phyloP scores from a whole-genome alignment of 2,888 invertebrate species.

The Philopedon plagiatum region DNA sequence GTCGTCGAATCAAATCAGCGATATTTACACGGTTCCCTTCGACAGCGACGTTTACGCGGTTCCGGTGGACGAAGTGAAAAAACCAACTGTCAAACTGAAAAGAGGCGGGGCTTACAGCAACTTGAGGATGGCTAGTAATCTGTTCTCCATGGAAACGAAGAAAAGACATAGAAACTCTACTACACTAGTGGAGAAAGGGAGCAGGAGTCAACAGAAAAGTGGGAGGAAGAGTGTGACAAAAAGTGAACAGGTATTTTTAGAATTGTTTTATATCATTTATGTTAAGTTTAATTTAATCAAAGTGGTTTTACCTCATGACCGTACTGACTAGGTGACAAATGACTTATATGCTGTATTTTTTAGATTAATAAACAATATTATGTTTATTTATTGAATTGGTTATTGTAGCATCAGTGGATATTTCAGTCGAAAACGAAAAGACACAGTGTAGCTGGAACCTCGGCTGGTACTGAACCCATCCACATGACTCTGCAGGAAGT shows the following conservation, averaged over 20 bases:
- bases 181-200: constrained; percentile 36
- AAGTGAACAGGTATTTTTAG: constrained; percentile 45
- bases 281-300: not conserved
- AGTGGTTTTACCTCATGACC: too few species aligned
- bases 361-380: not conserved
- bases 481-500: constrained; percentile 90
- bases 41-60: constrained; percentile 91
- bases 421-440: constrained; percentile 71
- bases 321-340: too few species aligned
- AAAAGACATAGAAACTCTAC: constrained; percentile 47
- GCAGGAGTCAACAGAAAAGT: constrained; percentile 1
- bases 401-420: constrained; percentile 61
- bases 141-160: constrained; percentile 57
- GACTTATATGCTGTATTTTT: too few species aligned
- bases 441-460: constrained; percentile 78
- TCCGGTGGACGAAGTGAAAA: constrained; percentile 82
- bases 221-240: constrained; percentile 16
- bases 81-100: constrained; percentile 72
- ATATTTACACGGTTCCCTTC: constrained; percentile 90
- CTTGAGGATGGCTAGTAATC: constrained; percentile 60
- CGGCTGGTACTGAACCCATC: constrained; percentile 80
- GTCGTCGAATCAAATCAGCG: constrained; percentile 82
- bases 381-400: not conserved
- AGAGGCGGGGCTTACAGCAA: constrained; percentile 64
- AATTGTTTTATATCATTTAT: not conserved